phyloP scores from a whole-genome alignment of 1,140 invertebrate species.

The Trichonephila inaurata region DNA sequence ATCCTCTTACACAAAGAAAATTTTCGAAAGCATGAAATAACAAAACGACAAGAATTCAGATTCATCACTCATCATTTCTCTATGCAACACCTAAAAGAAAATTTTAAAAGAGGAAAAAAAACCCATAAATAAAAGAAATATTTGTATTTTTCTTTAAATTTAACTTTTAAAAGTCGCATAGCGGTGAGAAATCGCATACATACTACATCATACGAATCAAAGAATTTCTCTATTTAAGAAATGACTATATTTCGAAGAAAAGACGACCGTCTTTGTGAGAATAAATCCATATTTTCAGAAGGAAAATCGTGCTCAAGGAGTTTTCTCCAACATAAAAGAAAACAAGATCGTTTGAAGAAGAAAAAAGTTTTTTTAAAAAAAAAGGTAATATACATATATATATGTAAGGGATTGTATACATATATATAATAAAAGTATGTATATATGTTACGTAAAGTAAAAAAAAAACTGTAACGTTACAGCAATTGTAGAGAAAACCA shows the following conservation, averaged over 20 bases:
- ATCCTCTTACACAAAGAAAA: no score
- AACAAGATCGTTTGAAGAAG: conserved; percentile 14
- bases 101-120: neutral
- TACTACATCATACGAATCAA: conserved; percentile 36
- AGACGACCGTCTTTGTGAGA: conserved; percentile 58
- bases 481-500: conserved; percentile 66
- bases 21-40: no score
- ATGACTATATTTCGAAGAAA: conserved; percentile 45
- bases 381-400: neutral
- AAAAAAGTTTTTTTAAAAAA: conserved; percentile 24
- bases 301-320: conserved; percentile 62
- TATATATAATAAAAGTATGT: neutral
- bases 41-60: neutral
- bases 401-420: neutral
- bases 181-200: conserved; percentile 19
- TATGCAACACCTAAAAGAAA: neutral
- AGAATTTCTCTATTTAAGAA: conserved; percentile 44
- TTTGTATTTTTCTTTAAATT: neutral
- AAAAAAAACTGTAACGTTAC: conserved; percentile 50
- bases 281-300: conserved; percentile 69
- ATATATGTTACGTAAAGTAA: conserved; percentile 30
- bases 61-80: neutral
- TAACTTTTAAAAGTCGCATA: conserved; percentile 22
- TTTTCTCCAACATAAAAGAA: conserved; percentile 38
- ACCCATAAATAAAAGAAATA: no score